Percentiles rank a stretch among this genome's conserved stretches.
Conservation (phyloP, 2,888 invertebrate species). For the Dasypogon diadema region DNA sequence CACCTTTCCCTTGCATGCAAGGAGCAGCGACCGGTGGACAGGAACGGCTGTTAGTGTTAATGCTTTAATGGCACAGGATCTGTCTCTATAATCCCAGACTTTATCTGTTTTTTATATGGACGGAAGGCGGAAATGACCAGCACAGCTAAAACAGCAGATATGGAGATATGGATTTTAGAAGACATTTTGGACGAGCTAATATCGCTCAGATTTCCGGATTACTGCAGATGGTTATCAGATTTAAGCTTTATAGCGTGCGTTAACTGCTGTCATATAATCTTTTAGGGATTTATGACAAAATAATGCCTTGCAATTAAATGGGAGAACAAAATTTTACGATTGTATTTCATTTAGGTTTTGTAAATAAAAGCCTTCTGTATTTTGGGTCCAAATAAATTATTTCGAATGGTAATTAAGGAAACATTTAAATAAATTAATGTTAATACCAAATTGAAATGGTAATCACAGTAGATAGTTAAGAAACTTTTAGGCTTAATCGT, state of each 20-base stretch:
- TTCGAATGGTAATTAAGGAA: too few relatives aligned
- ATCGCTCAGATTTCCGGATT: constrained; percentile 22
- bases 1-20: constrained; percentile 37
- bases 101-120: constrained; percentile 37
- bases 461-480: too few relatives aligned
- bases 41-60: constrained; percentile 33
- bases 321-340: too few relatives aligned
- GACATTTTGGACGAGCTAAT: not conserved
- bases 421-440: too few relatives aligned
- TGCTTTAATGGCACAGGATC: constrained; percentile 38
- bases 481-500: too few relatives aligned
- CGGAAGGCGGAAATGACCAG: not conserved
- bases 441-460: too few relatives aligned
- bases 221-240: constrained; percentile 15
- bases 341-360: too few relatives aligned
- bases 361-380: too few relatives aligned
- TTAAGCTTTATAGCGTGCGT: constrained; percentile 12
- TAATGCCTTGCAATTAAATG: too few relatives aligned
- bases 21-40: not conserved
- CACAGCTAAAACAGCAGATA: not conserved
- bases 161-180: not conserved
- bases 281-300: constrained; percentile 10
- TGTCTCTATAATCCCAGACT: constrained; percentile 28
- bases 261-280: constrained; percentile 10
- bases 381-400: too few relatives aligned